These are phyloP conservation scores for Sebastes kiyomatsui DNA, from an alignment of 2,797 vertebrate species.

Conservation along the genomic window DNA sequence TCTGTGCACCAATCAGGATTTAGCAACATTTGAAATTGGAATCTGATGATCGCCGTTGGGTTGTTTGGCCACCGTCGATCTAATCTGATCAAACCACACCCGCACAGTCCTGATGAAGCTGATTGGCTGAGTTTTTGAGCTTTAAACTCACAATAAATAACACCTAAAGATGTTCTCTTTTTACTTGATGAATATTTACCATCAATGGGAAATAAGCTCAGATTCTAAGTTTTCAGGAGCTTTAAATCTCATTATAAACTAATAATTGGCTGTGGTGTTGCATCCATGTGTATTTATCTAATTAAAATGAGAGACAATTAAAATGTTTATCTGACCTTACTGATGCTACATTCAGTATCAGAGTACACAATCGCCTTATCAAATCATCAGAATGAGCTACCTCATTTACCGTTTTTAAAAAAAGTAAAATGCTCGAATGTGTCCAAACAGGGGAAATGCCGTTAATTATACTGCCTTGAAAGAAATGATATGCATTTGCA, in stretches of 20 bases:
- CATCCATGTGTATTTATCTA: background rate
- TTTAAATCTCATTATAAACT: background rate
- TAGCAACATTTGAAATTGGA: background rate
- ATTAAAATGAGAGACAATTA: background rate
- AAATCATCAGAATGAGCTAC: background rate
- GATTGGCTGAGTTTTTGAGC: background rate
- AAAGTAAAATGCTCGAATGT: background rate
- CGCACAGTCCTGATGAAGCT: too few relatives aligned
- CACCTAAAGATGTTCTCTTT: too few relatives aligned
- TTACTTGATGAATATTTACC: too few relatives aligned
- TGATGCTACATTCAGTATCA: background rate
- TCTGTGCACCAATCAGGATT: too few relatives aligned
- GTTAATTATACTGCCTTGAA: background rate
- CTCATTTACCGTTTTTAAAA: background rate
- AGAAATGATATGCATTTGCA: background rate
- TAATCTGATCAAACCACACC: background rate
- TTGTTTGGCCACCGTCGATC: background rate
- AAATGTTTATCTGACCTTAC: background rate
- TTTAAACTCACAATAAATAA: background rate
- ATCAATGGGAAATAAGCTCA: too few relatives aligned
- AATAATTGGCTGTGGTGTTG: background rate
- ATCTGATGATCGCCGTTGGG: background rate
- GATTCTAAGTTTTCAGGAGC: background rate
- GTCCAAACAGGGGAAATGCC: background rate
- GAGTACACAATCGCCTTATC: background rate